A percentile compares a stretch with the other conserved stretches of the same genome.
Conservation (phyloP, 92 coral and sea anemone genomes). For the Zoanthus gigantus region DNA sequence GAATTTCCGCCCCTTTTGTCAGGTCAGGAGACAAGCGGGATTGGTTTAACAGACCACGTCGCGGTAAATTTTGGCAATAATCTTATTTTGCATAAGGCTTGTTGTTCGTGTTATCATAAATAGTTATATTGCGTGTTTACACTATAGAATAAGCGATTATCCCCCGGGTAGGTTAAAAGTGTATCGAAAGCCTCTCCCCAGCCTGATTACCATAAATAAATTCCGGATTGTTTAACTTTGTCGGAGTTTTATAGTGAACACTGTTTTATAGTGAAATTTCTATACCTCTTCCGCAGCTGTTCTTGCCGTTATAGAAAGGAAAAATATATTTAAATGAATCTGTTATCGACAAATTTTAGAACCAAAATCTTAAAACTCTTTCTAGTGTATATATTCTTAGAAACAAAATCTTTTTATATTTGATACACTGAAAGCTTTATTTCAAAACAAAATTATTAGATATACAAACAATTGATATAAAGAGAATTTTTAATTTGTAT, state of each 20-base stretch:
- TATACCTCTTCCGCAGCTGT: background rate
- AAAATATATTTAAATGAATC: background rate
- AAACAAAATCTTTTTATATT: conserved; percentile 9
- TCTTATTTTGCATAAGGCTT: background rate
- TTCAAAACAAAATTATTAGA: conserved; percentile 30
- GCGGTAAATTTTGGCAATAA: conserved; percentile 30
- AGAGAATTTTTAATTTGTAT: conserved; percentile 10
- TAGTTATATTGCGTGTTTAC: conserved; percentile 28
- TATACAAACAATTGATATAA: background rate
- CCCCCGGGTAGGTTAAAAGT: conserved; percentile 45
- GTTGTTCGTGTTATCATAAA: background rate
- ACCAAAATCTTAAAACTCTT: background rate
- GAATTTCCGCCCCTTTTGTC: conserved; percentile 52
- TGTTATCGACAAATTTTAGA: background rate
- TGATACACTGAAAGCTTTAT: conserved; percentile 7
- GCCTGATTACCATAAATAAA: conserved; percentile 44
- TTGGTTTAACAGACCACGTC: conserved; percentile 12
- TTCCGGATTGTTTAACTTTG: conserved; percentile 37
- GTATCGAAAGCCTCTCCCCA: conserved; percentile 30
- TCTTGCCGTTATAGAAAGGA: background rate
- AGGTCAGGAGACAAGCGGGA: conserved; percentile 13
- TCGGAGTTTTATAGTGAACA: conserved; percentile 2
- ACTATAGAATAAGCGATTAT: conserved; percentile 32
- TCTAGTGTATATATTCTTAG: conserved; percentile 4
- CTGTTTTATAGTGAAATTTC: background rate